Evolutionary conservation across 2,113 vertebrate genomes (phyloP), one percentile per base, ranked within the genome.

Genomic region (Thomomys bottae): DNA sequence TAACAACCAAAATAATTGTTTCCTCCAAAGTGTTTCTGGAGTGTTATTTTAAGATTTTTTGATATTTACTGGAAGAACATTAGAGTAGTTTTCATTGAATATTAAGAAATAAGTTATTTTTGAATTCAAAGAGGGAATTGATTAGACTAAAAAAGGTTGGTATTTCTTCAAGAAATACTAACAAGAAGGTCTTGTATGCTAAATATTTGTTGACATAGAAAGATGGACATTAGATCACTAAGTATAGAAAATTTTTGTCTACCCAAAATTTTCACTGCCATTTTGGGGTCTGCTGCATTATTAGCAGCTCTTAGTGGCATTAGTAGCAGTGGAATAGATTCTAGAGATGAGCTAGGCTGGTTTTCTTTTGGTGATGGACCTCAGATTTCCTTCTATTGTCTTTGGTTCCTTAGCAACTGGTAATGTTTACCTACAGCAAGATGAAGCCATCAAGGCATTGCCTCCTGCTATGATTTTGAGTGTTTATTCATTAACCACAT

Each of bases 341-440:
- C 42, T 84, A 61, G 42, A 84, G 81, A 54, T 64, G 28, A 18
- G 8, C n/a, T 10, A 9, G 61, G 34, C 34, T 84, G 23, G 20
- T 61, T 93, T 81, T 84, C 54, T 79, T 87, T 93, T 14, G 4
- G 59, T 63, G 84, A 12, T 67, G 36, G 77, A 36, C 71, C 84
- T 94, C 61, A 89, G 59, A 85, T 28, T 49, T 76, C 24, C 24
- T 82, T 91, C 89, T 87, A 59, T 91, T 89, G 83, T 80, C 40
- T 89, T 72, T 49, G 4, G 49, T 92, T 92, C 81, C 77, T 81
- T 92, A 93, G 84, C 57, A 95, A 81, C 80, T 84, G 45, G 21
- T 82, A 84, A 84, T 76, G 10, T 73, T 84, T 42, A 42, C 23
- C 32, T 86, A 70, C 78, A 18, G 70, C 67, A 61, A 90, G 66